These are phyloP conservation scores for Centruroides sculpturatus DNA, from an alignment of 1,140 invertebrate species.

Conservation along the genomic window DNA sequence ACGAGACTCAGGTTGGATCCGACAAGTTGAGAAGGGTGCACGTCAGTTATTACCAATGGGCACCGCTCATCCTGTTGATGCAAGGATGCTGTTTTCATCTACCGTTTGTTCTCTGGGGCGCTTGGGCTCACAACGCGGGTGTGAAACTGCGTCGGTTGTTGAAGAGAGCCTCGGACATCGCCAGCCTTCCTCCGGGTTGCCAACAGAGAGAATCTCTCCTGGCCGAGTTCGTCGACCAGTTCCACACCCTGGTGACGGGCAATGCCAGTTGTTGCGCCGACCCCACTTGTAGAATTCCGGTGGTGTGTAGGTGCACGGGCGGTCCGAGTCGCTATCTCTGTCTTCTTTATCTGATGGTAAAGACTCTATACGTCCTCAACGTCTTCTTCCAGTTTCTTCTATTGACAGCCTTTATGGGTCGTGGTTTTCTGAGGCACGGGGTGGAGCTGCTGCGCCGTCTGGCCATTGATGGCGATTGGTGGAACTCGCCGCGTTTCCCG, in stretches of 20 bases:
- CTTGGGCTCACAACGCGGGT: constrained; percentile 28
- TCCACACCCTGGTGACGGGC: constrained; percentile 27
- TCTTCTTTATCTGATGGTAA: constrained; percentile 31
- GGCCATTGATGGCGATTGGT: constrained; percentile 26
- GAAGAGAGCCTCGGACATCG: constrained; percentile 28
- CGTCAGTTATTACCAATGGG: constrained; percentile 41
- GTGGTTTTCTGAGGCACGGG: constrained; percentile 27
- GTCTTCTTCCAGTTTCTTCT: constrained; percentile 33
- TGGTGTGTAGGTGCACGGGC: constrained; percentile 21
- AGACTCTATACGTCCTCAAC: constrained; percentile 32
- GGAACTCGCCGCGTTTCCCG: constrained; percentile 29
- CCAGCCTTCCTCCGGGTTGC: constrained; percentile 27
- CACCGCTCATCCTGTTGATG: constrained; percentile 37
- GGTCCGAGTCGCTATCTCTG: constrained; percentile 31
- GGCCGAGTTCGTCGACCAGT: constrained; percentile 29
- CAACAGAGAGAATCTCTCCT: constrained; percentile 29
- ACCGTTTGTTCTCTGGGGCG: constrained; percentile 39
- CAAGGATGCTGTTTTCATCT: constrained; percentile 40
- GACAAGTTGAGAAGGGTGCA: constrained; percentile 24
- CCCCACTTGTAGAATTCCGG: constrained; percentile 22
- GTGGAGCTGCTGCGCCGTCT: constrained; percentile 23
- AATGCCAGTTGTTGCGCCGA: constrained; percentile 27
- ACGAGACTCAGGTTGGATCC: constrained; percentile 17
- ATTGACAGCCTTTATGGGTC: constrained; percentile 29
- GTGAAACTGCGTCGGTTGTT: constrained; percentile 27